Base-by-base conservation (phyloP, 2,113 vertebrate genomes). In the Ptyas mucosa region DNA sequence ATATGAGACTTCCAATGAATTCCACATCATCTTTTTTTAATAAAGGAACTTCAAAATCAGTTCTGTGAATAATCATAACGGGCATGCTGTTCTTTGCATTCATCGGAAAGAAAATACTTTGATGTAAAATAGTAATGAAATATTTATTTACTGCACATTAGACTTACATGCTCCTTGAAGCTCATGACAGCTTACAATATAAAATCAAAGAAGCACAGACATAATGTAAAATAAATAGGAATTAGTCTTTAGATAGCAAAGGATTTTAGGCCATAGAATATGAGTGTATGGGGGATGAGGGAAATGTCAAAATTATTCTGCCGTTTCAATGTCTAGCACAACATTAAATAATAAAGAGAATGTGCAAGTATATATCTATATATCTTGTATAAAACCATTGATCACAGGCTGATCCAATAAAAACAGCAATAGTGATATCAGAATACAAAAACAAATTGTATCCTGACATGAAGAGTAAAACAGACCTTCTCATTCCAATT, bases 21-120 rank as follows among this genome's bases (percentile, higher is more conserved):
- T 92, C 53, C 58, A 10, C 2, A 89, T 55, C 29, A 34, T 54
- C 52, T 51, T 39, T 39, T 88, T 92, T 64, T 39, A 87, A 21
- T 64, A 64, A 18, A 21, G 15, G 29, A 61, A 18, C 61, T 61
- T 87, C n/a, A 88, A 88, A 88, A 61, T 29, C 54, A 49, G 49
- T 51, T 29, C 21, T 87, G 39, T 51, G 1, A 87, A 0, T 96
- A 92, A 94, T 89, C 81, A 91, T 95, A 95, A 57, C 92, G 46
- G 92, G 93, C 20, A 3, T 90, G 75, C 94, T 94, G 58, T 89
- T 94, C 96, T 91, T 61, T 29, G 12, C 93, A 2, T 88, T 94
- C 87, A 92, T 18, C 64, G 1, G 23, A 64, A 4, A 87, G 54
- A 58, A 69, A 0, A 0, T 86, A 34, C 53, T 88, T 91, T 3